Conservation (phyloP, 2,888 invertebrate species). For the Leptinotarsa rubiginosa region DNA sequence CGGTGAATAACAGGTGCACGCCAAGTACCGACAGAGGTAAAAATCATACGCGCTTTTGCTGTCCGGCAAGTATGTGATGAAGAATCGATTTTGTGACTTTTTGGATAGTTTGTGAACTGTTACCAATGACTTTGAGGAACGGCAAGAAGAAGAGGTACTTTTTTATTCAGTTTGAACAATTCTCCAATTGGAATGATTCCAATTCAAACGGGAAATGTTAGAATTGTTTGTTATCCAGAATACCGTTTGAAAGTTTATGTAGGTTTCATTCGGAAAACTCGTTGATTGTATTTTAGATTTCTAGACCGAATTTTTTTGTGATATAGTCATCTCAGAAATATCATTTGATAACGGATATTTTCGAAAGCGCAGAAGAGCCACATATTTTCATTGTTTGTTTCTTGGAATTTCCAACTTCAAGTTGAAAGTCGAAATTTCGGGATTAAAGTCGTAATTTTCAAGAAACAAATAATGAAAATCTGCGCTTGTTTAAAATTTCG, state of each 20-base stretch:
- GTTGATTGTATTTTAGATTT: too few species aligned
- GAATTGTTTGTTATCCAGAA: background rate
- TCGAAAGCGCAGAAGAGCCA: too few species aligned
- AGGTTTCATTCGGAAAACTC: too few species aligned
- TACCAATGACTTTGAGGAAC: constrained; percentile 28
- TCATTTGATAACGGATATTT: too few species aligned
- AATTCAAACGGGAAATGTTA: constrained; percentile 10
- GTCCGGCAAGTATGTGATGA: constrained; percentile 27
- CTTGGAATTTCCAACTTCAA: too few species aligned
- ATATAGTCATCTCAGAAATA: too few species aligned
- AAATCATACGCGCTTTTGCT: constrained; percentile 2
- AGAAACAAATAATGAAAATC: too few species aligned
- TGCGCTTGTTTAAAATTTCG: too few species aligned
- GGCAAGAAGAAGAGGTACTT: constrained; percentile 26
- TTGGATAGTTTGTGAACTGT: constrained; percentile 30
- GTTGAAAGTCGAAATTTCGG: too few species aligned
- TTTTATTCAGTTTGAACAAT: background rate
- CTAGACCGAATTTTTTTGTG: too few species aligned
- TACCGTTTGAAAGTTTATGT: background rate
- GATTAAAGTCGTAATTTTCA: too few species aligned
- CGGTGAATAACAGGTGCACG: constrained; percentile 36
- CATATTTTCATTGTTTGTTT: too few species aligned
- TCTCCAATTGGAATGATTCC: background rate
- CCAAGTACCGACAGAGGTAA: constrained; percentile 1
- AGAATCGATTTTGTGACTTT: constrained; percentile 21